These are phyloP conservation scores for Porites cylindrica DNA, from an alignment of 92 coral and sea anemone species.

Conservation along the genomic window DNA sequence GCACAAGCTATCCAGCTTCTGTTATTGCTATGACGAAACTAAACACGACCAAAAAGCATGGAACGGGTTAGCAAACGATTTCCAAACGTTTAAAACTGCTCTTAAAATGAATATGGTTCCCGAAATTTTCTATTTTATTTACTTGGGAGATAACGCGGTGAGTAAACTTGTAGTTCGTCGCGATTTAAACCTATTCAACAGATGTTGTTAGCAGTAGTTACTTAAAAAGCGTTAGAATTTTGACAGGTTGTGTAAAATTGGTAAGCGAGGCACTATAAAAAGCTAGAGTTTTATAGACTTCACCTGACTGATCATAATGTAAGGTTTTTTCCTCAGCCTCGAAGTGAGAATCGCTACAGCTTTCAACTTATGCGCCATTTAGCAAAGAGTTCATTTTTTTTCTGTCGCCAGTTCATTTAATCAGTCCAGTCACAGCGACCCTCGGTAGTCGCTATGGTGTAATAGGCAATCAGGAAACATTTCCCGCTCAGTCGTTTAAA, in stretches of 20 bases:
- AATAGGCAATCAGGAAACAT: constrained; percentile 20
- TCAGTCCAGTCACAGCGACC: background rate
- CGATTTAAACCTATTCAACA: background rate
- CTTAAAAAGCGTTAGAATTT: background rate
- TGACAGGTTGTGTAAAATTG: background rate
- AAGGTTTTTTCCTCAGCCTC: background rate
- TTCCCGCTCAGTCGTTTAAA: background rate
- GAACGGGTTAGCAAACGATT: background rate
- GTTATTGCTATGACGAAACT: constrained; percentile 6
- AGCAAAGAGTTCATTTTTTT: background rate
- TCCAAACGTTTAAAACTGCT: background rate
- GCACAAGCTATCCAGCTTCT: constrained; percentile 1
- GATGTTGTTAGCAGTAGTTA: background rate
- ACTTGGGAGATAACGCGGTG: constrained; percentile 72
- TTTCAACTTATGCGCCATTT: background rate
- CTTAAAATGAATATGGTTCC: constrained; percentile 65
- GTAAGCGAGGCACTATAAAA: background rate
- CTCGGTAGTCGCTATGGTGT: background rate
- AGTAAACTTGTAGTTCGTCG: constrained; percentile 20
- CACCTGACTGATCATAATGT: background rate
- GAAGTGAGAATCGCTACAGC: background rate
- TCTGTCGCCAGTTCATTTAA: background rate
- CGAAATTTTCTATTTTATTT: constrained; percentile 74
- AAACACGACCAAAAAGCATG: constrained; percentile 13
- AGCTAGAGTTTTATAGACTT: background rate